Base-by-base conservation (phyloP, 2,888 invertebrate species). In the Octonoba sinensis region DNA sequence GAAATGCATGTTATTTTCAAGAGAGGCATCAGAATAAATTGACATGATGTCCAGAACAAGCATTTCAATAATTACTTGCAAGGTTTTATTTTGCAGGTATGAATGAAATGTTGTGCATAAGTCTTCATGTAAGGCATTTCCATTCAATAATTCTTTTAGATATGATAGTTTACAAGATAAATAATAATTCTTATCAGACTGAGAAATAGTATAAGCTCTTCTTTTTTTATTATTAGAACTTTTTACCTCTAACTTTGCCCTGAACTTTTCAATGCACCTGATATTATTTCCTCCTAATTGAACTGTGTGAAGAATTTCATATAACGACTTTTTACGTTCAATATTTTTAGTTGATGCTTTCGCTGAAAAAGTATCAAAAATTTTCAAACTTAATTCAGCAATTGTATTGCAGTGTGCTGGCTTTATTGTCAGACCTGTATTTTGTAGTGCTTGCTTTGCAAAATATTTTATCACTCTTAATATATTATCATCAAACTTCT, bases 41-140 rank as follows among this genome's bases (percentile, higher is more conserved):
- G 72, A 73, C 60, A 81, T 47, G 3, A 81, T 65, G 27, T 71
- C 72, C 24, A 65, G 36, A 2, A 73, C 36, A 18, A 72, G 47
- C 57, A 72, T 72, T 67, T 81, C 73, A 4, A 74, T 27, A 49
- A 67, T 46, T 36, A 36, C 60, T n/a, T 73, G 59, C 27, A 73
- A 12, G 15, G 24, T 72, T 18, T 54, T 16, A 72, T 73, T 36
- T 36, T 15, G 57, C 24, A 66, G 15, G 22, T 73, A 79, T 0
- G 24, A 56, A n/a, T n/a, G 24, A 46, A 27, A 64, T 36, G 8
- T 56, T 64, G n/a, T 67, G 20, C 1, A 27, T 20, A 18, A 27
- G 27, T 3, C 27, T 22, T 24, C 22, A 60, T 46, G 46, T 13
- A 75, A 67, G 13, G 16, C 16, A 49, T 75, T 54, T n/a, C 49